Base-by-base conservation (phyloP, 2,888 invertebrate species). In the Apamea anceps region DNA sequence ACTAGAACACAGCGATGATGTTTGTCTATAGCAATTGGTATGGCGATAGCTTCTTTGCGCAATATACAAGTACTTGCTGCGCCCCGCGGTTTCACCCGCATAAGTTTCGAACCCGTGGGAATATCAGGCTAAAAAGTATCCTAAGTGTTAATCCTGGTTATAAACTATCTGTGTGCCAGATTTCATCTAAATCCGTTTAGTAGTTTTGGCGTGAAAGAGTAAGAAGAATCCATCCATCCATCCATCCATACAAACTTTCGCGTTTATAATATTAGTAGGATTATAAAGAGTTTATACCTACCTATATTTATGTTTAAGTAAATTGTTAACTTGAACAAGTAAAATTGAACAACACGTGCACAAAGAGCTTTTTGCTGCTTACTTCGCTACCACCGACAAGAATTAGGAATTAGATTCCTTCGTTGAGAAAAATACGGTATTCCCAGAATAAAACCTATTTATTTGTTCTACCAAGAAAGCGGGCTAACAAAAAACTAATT, bases 401-500 rank as follows among this genome's bases (percentile, higher is more conserved):
- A 51, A 32, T 18, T 18, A 18, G n/a, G 6, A 37, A 76, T 37
- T 21, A 7, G 6, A 21, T n/a, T 25, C 21, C 10, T 25, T 37
- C 3, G 18, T 28, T 48, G 12, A 37, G 8, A 48, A 79, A 25
- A 72, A 68, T 1, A 18, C 5, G 1, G n/a, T 18, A 21, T 21
- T 63, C 0, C 18, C 12, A 42, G 37, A 63, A n/a, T 5, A 57
- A 81, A 57, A 37, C 63, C 12, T 42, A 73, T 66, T 81, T 37
- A 45, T 57, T 65, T 66, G 66, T 66, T 60, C 28, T n/a, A 25
- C 15, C 21, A 66, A 73, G 57, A 60, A 66, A 75, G 21, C 0
- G 15, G 5, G 25, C 25, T 15, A 63, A 28, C 60, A 70, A 62
- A 54, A 84, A 72, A 28, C 79, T 54, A 85, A 54, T 81, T 75